These are phyloP conservation scores for Arion vulgaris DNA, from an alignment of 1,140 invertebrate genomes.

Conservation along the genomic window DNA sequence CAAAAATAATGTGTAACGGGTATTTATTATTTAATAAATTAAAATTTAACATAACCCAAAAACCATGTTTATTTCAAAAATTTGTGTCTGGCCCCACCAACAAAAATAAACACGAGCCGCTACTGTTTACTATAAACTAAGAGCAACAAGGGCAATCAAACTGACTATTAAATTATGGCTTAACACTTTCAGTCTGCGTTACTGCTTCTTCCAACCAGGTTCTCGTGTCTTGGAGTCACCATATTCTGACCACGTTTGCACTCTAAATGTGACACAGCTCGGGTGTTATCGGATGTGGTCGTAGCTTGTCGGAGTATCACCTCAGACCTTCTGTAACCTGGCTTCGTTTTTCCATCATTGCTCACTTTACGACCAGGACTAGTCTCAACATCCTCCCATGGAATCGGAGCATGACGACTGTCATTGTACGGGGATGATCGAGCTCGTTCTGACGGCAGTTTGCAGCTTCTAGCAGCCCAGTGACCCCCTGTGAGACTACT, in stretches of 20 bases:
- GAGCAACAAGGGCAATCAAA: too few relatives aligned
- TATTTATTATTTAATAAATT: too few relatives aligned
- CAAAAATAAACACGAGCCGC: too few relatives aligned
- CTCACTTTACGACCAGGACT: background rate
- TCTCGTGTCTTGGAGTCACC: background rate
- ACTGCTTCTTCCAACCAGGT: background rate
- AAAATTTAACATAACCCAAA: too few relatives aligned
- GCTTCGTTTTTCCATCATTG: background rate
- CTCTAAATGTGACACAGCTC: constrained; percentile 2
- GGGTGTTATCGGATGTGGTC: background rate
- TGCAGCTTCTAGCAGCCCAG: background rate
- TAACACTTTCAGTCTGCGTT: constrained; percentile 3
- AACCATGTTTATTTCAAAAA: too few relatives aligned
- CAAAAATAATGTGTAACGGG: too few relatives aligned
- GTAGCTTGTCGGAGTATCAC: background rate
- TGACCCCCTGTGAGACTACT: background rate
- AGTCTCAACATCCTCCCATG: constrained; percentile 14
- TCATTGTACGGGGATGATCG: background rate
- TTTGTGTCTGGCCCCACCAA: too few relatives aligned
- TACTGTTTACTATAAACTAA: too few relatives aligned
- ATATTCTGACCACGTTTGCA: background rate
- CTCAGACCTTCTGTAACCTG: constrained; percentile 4
- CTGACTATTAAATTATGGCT: too few relatives aligned
- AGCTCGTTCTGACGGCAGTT: background rate
- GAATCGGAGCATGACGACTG: background rate